phyloP scores from a whole-genome alignment of 2,888 invertebrate genomes.

The Drosophila antonietae region DNA sequence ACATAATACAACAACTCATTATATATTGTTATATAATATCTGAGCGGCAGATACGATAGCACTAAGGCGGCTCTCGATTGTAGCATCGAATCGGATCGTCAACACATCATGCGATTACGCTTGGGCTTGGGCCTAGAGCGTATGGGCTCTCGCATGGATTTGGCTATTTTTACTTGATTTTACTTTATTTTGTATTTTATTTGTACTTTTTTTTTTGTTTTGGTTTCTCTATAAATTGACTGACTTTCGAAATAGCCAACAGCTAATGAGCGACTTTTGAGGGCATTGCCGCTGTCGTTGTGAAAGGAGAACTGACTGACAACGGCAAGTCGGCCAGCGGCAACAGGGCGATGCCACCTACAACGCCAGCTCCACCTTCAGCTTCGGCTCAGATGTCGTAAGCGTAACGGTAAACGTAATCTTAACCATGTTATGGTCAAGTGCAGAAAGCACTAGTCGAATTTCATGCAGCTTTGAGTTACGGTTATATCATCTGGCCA shows the following conservation, averaged over 20 bases:
- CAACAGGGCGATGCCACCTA: conserved; percentile 53
- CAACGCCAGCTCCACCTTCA: conserved; percentile 22
- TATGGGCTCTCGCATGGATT: conserved; percentile 41
- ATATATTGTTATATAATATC: conserved; percentile 43
- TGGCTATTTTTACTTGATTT: conserved; percentile 9
- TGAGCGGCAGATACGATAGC: conserved; percentile 16
- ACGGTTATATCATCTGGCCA: conserved; percentile 40
- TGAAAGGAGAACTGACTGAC: conserved; percentile 67
- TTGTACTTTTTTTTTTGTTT: conserved; percentile 3
- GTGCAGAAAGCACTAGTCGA: conserved; percentile 42
- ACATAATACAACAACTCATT: conserved; percentile 1
- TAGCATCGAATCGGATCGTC: conserved; percentile 18
- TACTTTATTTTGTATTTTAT: background rate
- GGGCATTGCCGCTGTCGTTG: conserved; percentile 58
- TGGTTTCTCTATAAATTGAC: conserved; percentile 50
- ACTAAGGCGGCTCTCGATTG: conserved; percentile 1
- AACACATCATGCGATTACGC: conserved; percentile 20
- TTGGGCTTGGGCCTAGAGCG: conserved; percentile 23
- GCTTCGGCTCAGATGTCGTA: conserved; percentile 49
- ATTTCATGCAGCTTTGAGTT: conserved; percentile 38
- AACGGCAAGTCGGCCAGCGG: conserved; percentile 12
- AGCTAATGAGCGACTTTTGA: conserved; percentile 72
- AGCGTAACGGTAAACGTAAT: conserved; percentile 13
- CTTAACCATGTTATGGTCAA: conserved; percentile 43
- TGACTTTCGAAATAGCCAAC: conserved; percentile 66